A percentile compares a stretch with the other conserved stretches of the same genome.
These are phyloP conservation scores for Pristionchus entomophagus DNA, from an alignment of 2,888 invertebrate genomes.

Conservation along the genomic window DNA sequence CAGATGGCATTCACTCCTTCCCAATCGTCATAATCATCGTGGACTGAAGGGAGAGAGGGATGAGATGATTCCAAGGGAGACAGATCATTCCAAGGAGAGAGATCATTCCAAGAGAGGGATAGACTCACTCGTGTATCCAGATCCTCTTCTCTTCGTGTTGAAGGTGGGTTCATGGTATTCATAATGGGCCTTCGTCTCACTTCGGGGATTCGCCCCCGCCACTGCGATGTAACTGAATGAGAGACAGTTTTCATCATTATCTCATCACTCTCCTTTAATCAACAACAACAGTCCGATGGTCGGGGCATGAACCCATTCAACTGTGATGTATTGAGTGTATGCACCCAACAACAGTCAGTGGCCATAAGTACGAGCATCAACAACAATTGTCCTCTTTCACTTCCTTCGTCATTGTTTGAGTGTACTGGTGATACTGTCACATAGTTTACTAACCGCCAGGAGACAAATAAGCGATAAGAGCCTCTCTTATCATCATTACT, in stretches of 20 bases:
- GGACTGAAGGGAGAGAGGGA: constrained; percentile 10
- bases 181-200: constrained; percentile 29
- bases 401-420: neutral
- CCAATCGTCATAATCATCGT: constrained; percentile 63
- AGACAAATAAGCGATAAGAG: too few relatives aligned
- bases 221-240: constrained; percentile 39
- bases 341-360: constrained; percentile 18
- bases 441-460: neutral
- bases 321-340: too few relatives aligned
- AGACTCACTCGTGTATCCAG: constrained; percentile 12
- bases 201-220: constrained; percentile 41
- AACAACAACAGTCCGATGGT: too few relatives aligned
- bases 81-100: too few relatives aligned
- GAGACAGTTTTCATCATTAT: too few relatives aligned
- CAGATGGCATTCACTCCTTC: constrained; percentile 70
- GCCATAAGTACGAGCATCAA: constrained; percentile 40
- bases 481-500: too few relatives aligned
- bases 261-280: neutral
- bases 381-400: constrained; percentile 32
- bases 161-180: constrained; percentile 11
- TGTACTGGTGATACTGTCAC: neutral
- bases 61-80: too few relatives aligned
- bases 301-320: too few relatives aligned
- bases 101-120: too few relatives aligned
- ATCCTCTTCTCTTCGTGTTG: constrained; percentile 8